Conservation (phyloP, 1,140 invertebrate genomes). For the Drosophila kepulauana region DNA sequence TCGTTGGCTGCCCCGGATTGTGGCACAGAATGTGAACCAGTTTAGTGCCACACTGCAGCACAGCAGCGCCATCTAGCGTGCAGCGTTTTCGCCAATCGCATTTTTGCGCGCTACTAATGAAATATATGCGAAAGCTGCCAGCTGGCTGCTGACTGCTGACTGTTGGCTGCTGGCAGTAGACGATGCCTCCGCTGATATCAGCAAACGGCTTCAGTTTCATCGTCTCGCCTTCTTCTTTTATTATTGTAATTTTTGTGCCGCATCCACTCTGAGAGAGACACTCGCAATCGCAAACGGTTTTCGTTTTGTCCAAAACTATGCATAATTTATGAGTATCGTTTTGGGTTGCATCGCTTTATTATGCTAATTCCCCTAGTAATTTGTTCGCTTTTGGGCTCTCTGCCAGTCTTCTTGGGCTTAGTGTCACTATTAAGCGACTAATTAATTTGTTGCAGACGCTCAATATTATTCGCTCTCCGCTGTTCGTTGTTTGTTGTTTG, state of each 20-base stretch:
- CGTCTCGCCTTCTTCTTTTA: slow-evolving; percentile 48
- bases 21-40: slow-evolving; percentile 76
- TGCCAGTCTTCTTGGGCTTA: slow-evolving; percentile 62
- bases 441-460: slow-evolving; percentile 82
- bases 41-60: slow-evolving; percentile 37
- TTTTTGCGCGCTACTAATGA: slow-evolving; percentile 65
- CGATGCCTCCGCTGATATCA: slow-evolving; percentile 57
- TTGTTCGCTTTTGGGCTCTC: slow-evolving; percentile 69
- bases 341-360: slow-evolving; percentile 77
- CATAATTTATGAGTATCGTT: slow-evolving; percentile 78
- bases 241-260: slow-evolving; percentile 60
- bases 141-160: no score
- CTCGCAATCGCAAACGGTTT: slow-evolving; percentile 54
- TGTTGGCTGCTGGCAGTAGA: background rate
- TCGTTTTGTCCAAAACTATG: slow-evolving; percentile 77
- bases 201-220: slow-evolving; percentile 69
- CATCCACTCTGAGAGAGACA: slow-evolving; percentile 1
- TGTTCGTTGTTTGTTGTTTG: slow-evolving; percentile 17
- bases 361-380: slow-evolving; percentile 76
- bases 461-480: slow-evolving; percentile 41
- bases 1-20: slow-evolving; percentile 33
- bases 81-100: slow-evolving; percentile 67
- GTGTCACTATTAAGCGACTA: slow-evolving; percentile 83
- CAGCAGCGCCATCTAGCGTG: slow-evolving; percentile 59
- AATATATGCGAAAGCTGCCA: slow-evolving; percentile 73